These are phyloP conservation scores for Serripes groenlandicus DNA, from an alignment of 2,888 invertebrate genomes.

Conservation along the genomic window DNA sequence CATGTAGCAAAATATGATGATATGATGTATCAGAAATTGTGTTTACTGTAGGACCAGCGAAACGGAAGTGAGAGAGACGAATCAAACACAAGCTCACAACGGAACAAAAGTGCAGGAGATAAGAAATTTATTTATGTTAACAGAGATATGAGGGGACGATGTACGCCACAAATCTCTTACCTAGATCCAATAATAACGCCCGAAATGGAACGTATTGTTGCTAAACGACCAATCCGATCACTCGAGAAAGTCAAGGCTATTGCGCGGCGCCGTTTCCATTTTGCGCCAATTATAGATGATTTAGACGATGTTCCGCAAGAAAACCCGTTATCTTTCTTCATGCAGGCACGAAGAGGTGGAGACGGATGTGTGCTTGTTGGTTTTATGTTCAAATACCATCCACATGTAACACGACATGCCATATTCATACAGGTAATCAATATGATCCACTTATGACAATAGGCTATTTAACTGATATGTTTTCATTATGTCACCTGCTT, in stretches of 20 bases:
- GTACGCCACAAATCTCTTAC: neutral
- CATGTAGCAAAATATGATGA: no score
- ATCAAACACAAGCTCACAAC: neutral
- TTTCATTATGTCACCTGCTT: neutral
- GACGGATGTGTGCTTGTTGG: conserved; percentile 11
- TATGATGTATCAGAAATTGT: neutral
- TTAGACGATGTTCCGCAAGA: conserved; percentile 18
- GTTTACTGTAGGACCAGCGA: neutral
- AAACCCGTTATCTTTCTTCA: neutral
- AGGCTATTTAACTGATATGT: neutral
- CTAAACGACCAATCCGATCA: neutral
- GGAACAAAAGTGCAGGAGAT: no score
- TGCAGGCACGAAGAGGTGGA: neutral
- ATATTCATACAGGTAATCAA: conserved; percentile 35
- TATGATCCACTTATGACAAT: neutral
- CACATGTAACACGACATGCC: conserved; percentile 37
- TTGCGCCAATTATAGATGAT: neutral
- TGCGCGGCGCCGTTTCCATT: neutral
- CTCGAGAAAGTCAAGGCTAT: conserved; percentile 7
- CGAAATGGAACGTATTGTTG: neutral
- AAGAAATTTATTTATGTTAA: neutral
- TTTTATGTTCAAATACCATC: conserved; percentile 44
- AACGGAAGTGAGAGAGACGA: neutral
- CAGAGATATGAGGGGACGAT: neutral
- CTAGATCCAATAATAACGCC: neutral